Conservation (phyloP, 92 coral and sea anemone species). For the Palythoa caribaeorum region DNA sequence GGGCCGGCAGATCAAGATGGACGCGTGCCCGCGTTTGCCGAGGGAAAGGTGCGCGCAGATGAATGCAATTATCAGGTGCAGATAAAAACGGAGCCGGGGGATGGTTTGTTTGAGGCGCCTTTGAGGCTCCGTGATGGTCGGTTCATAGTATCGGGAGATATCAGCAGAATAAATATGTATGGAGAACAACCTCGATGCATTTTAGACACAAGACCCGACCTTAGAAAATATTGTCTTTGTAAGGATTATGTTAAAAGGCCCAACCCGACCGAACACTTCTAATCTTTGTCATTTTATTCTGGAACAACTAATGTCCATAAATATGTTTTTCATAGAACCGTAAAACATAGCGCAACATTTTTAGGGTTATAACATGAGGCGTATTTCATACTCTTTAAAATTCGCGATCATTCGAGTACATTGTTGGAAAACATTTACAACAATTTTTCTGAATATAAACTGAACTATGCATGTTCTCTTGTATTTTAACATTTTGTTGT, state of each 20-base stretch:
- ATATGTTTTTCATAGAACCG: background rate
- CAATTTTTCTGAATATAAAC: no score
- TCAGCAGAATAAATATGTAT: constrained; percentile 87
- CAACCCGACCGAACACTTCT: background rate
- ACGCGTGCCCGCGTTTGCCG: constrained; percentile 80
- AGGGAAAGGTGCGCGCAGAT: constrained; percentile 35
- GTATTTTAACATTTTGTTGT: no score
- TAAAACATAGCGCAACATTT: no score
- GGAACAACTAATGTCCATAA: no score
- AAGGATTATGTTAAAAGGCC: constrained; percentile 41
- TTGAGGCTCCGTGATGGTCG: constrained; percentile 63
- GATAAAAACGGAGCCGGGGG: constrained; percentile 82
- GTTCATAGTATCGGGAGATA: constrained; percentile 72
- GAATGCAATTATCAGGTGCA: constrained; percentile 88
- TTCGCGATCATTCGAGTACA: no score
- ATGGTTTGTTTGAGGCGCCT: constrained; percentile 85
- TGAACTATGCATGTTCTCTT: no score
- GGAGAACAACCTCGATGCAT: constrained; percentile 94
- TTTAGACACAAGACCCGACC: constrained; percentile 75
- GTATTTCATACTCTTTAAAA: no score
- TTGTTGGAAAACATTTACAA: no score
- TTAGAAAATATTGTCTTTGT: constrained; percentile 89
- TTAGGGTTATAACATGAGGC: no score
- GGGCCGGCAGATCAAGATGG: constrained; percentile 91
- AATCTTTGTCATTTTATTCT: background rate